phyloP scores from a whole-genome alignment of 2,113 vertebrate genomes.

The Neogale vison region DNA sequence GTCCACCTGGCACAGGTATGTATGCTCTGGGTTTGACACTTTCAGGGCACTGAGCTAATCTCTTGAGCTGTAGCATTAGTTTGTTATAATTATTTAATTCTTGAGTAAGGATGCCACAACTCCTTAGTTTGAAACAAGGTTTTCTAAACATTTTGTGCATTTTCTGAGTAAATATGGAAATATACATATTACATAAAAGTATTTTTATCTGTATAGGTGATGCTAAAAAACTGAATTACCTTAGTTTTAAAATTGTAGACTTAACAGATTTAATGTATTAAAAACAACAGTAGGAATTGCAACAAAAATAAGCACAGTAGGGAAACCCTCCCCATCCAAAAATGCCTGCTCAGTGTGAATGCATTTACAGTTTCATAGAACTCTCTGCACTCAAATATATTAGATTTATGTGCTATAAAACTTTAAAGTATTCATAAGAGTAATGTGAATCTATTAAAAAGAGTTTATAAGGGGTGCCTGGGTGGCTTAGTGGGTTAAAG shows the following conservation, averaged over 20 bases:
- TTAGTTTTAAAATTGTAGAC: constrained; percentile 5
- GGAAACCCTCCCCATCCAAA: background rate
- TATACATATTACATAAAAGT: background rate
- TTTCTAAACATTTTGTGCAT: background rate
- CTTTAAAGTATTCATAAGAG: background rate
- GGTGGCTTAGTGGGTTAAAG: no score
- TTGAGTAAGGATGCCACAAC: background rate
- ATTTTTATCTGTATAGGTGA: background rate
- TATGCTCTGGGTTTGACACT: constrained; percentile 51
- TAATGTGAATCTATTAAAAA: background rate
- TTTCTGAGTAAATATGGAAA: background rate
- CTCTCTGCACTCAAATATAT: background rate
- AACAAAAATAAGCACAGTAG: constrained; percentile 4
- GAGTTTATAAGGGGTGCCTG: background rate
- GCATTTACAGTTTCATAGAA: background rate
- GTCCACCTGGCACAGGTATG: constrained; percentile 97
- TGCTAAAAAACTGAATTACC: background rate
- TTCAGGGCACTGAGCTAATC: background rate
- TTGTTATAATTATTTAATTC: background rate
- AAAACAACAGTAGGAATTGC: background rate
- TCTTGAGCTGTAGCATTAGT: background rate
- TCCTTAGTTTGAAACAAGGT: background rate
- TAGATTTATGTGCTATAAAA: background rate
- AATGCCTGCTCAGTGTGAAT: background rate
- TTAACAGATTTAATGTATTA: constrained; percentile 11